Conservation (phyloP, 2,888 invertebrate genomes). For the Hydraecia micacea region DNA sequence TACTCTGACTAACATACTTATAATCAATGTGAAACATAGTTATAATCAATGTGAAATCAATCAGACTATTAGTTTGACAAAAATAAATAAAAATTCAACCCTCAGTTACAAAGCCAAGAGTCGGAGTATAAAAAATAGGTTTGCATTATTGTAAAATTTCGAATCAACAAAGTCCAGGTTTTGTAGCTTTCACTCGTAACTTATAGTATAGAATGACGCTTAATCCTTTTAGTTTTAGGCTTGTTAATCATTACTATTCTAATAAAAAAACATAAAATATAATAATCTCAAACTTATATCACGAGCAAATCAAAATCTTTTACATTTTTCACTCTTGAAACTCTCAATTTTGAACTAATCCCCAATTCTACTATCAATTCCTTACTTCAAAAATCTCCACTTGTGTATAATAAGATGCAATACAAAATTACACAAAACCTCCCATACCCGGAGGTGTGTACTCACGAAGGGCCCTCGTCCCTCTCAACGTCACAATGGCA, state of each 20-base stretch:
- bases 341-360: conserved; percentile 6
- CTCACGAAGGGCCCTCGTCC: conserved; percentile 72
- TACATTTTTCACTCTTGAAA: background rate
- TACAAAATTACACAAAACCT: conserved; percentile 59
- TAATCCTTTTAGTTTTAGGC: no score
- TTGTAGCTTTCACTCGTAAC: background rate
- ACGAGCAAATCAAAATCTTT: background rate
- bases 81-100: background rate
- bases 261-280: background rate
- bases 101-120: background rate
- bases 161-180: no score
- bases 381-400: conserved; percentile 34
- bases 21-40: no score
- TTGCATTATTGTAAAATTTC: background rate
- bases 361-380: conserved; percentile 11
- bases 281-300: background rate
- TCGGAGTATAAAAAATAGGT: background rate
- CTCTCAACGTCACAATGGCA: conserved; percentile 78
- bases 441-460: conserved; percentile 73
- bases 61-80: no score
- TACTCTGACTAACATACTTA: background rate
- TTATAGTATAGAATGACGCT: background rate
- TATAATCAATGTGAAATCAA: no score
- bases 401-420: conserved; percentile 63
- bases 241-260: no score